A percentile compares a stretch with the other conserved stretches of the same genome.
phyloP scores from a whole-genome alignment of 2,113 vertebrate genomes.

The Petroica traversi region DNA sequence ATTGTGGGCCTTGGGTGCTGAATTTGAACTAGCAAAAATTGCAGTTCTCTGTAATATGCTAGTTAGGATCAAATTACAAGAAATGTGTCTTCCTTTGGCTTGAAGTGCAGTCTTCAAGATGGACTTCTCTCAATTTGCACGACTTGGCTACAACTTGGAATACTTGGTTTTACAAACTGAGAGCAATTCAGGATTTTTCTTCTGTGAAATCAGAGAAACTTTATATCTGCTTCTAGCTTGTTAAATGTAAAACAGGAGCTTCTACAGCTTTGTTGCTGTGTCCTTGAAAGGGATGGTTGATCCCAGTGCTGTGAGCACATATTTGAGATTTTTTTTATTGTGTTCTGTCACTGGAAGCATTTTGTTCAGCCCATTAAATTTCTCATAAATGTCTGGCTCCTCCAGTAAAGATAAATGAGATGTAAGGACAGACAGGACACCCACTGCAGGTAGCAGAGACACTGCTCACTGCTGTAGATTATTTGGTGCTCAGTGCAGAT shows the following conservation, averaged over 20 bases:
- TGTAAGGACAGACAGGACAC: background rate
- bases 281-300: background rate
- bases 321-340: background rate
- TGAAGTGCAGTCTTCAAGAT: background rate
- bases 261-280: background rate
- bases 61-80: background rate
- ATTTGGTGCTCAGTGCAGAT: background rate
- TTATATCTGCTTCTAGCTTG: background rate
- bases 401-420: background rate
- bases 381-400: background rate
- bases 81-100: background rate
- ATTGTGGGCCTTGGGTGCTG: background rate
- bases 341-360: background rate
- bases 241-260: background rate
- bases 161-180: background rate
- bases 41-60: background rate
- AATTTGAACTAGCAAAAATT: background rate
- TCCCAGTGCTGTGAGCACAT: background rate
- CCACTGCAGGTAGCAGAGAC: background rate
- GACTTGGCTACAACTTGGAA: background rate
- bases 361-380: background rate
- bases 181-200: background rate
- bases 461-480: background rate
- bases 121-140: background rate
- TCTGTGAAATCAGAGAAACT: background rate